Evolutionary conservation across 1,140 invertebrate species (phyloP), one percentile per base, ranked within the genome.

Genomic region (Drosophila pruinosa): DNA sequence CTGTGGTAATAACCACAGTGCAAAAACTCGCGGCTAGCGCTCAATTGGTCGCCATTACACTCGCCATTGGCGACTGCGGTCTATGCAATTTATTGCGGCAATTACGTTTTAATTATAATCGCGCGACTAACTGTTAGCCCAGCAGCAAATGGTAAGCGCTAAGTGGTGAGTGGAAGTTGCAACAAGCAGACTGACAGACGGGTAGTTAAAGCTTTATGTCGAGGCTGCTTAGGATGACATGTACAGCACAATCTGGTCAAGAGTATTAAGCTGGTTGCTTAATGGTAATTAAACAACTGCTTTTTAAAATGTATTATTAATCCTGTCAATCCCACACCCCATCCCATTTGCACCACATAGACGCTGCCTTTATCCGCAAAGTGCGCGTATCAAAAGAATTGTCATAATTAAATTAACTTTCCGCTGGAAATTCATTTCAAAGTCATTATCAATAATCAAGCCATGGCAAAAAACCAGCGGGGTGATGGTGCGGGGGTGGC

Each of bases 71-170:
- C 73, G 64, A 75, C 78, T 86, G 82, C 56, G 82, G 82, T 88
- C 63, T 62, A 52, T 88, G 78, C 82, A 86, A 86, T 86, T 86
- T 86, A 86, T 86, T 88, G 78, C 78, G 56, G 82, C 82, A 88
- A 86, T 86, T 86, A 88, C 70, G 74, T 75, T 86, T 86, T 88
- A 86, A 86, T 86, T 86, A 88, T 86, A 86, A 86, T 72, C 78
- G 81, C 77, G 77, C 77, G 69, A 77, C 73, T 81, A 86, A 75
- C 81, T 76, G 67, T 41, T 57, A 47, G 41, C 52, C 38, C 56
- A 62, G 45, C 61, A 75, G 72, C 75, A 65, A 67, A 45, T 63
- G 75, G 61, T 57, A 78, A 12, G 24, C 31, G 31, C 15, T 28
- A 78, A 12, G 24, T 53, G 31, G 21, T 22, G 15, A n/a, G 41